phyloP scores from a whole-genome alignment of 2,797 vertebrate species.

The Siniperca scherzeri region DNA sequence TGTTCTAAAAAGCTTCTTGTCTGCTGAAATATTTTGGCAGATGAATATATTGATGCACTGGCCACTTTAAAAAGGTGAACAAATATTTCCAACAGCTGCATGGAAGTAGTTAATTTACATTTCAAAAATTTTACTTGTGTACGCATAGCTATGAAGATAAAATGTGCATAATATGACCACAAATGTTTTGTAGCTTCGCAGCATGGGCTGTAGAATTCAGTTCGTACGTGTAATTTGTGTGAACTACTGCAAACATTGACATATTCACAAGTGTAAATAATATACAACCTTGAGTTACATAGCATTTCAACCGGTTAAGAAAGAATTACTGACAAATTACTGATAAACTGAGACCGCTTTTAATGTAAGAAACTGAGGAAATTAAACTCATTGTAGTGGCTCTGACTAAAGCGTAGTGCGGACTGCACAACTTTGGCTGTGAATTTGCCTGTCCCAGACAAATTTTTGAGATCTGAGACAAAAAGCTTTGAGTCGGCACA shows the following conservation, averaged over 20 bases:
- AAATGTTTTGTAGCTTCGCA: neutral
- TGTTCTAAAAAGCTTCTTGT: constrained; percentile 1
- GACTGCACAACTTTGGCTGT: neutral
- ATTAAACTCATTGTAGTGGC: neutral
- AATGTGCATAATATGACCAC: neutral
- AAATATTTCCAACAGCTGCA: neutral
- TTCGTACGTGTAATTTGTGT: neutral
- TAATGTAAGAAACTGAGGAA: neutral
- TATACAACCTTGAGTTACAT: neutral
- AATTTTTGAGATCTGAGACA: neutral
- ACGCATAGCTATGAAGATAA: neutral
- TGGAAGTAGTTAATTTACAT: neutral
- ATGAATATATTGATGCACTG: neutral
- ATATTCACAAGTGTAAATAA: neutral
- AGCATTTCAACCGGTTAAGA: too few species aligned
- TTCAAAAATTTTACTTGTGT: neutral
- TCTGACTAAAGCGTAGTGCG: neutral
- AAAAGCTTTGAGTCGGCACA: neutral
- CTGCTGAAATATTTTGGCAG: neutral
- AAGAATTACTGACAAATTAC: neutral
- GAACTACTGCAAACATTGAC: neutral
- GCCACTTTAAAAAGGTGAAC: neutral
- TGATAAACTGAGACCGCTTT: neutral
- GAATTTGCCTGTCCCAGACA: neutral
- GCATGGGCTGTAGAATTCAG: neutral